Conservation (phyloP, 92 coral and sea anemone genomes). For the Palythoa caribaeorum region DNA sequence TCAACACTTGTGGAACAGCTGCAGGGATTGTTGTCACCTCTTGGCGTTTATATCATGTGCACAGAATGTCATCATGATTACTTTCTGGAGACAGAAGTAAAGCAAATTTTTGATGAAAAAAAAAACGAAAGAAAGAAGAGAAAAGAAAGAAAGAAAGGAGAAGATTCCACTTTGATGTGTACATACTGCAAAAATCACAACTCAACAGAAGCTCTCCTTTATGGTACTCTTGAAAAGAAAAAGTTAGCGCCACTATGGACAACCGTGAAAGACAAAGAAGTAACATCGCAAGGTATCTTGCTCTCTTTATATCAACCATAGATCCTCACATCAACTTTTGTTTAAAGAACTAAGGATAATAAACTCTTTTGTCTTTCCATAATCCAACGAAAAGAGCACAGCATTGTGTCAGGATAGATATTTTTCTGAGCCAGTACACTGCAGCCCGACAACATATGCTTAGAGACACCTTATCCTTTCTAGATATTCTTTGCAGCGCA, state of each 20-base stretch:
- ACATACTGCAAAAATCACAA: not conserved
- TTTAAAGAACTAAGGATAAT: too few species aligned
- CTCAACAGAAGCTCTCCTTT: not conserved
- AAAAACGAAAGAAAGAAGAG: too few species aligned
- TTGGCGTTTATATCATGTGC: not conserved
- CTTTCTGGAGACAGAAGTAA: not conserved
- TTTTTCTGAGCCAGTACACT: too few species aligned
- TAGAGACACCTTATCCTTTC: too few species aligned
- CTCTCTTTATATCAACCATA: too few species aligned
- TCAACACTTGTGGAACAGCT: not conserved
- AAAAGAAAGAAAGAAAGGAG: too few species aligned
- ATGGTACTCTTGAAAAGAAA: not conserved
- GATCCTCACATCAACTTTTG: too few species aligned
- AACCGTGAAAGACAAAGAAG: not conserved
- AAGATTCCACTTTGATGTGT: not conserved
- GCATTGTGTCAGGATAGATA: too few species aligned
- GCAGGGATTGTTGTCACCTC: not conserved
- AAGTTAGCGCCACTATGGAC: not conserved
- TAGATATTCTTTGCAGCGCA: too few species aligned
- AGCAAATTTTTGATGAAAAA: not conserved
- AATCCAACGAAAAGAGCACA: too few species aligned
- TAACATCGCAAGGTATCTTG: not conserved
- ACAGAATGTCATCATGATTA: not conserved
- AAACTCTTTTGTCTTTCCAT: too few species aligned
- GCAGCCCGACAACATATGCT: too few species aligned